Evolutionary conservation across 2,797 vertebrate genomes (phyloP).

Genomic region (Hirundo rustica): DNA sequence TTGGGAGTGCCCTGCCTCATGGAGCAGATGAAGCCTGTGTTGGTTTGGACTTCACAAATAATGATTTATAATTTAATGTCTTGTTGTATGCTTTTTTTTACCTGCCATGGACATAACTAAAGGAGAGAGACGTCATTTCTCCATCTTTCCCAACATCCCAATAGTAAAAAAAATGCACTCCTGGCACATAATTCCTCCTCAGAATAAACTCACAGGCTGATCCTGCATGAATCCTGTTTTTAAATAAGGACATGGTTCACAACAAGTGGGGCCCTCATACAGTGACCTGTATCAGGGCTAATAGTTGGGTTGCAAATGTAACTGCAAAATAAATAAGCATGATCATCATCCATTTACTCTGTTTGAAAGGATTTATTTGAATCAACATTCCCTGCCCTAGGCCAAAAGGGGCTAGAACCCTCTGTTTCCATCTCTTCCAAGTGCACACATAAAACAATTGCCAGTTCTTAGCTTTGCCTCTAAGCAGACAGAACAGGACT

Average conservation of each 20-base stretch:
- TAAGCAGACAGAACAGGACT: background rate
- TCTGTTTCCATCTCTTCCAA: background rate
- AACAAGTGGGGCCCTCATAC: fast-evolving
- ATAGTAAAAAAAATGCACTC: background rate
- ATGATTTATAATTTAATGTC: background rate
- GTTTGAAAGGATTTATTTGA: background rate
- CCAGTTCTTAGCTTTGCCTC: background rate
- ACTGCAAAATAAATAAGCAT: background rate
- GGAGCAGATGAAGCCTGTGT: background rate
- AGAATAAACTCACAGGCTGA: background rate
- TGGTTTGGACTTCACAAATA: background rate
- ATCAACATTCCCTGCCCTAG: background rate
- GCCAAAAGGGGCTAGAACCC: background rate
- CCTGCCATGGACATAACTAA: background rate
- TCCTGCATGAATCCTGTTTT: background rate
- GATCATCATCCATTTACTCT: background rate
- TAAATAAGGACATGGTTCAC: background rate
- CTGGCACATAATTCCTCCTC: background rate
- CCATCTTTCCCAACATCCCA: background rate
- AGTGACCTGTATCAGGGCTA: background rate
- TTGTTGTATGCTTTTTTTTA: background rate
- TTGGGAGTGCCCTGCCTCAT: background rate
- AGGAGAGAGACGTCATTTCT: background rate
- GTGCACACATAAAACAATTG: background rate
- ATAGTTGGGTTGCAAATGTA: background rate